These are phyloP conservation scores for Holocentrus rufus DNA, from an alignment of 2,797 vertebrate genomes.

Conservation along the genomic window DNA sequence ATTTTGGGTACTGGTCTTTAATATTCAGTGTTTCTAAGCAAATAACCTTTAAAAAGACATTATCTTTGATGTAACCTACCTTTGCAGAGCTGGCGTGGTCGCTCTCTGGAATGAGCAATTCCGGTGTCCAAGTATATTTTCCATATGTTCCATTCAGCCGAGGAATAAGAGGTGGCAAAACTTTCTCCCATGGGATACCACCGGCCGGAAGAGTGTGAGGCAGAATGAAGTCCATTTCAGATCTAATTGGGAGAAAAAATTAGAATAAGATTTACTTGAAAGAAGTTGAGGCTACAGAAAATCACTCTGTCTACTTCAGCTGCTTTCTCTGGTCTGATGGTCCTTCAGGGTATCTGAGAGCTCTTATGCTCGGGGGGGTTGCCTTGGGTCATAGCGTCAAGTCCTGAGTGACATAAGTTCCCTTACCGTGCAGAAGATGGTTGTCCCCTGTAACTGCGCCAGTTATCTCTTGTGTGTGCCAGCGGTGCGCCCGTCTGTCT, in stretches of 20 bases:
- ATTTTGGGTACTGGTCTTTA: no score
- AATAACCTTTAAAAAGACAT: neutral
- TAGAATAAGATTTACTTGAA: neutral
- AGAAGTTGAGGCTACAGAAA: slow-evolving; percentile 2
- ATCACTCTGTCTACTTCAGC: neutral
- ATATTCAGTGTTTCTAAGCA: neutral
- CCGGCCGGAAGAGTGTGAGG: slow-evolving; percentile 65
- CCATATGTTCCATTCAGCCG: slow-evolving; percentile 73
- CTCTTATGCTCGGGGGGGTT: no score
- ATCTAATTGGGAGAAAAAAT: neutral
- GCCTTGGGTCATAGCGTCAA: neutral
- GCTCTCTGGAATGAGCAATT: slow-evolving; percentile 73
- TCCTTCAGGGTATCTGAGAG: no score
- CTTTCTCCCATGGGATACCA: slow-evolving; percentile 81
- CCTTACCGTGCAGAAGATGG: slow-evolving; percentile 13
- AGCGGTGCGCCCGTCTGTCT: slow-evolving; percentile 32
- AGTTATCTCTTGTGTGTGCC: slow-evolving; percentile 1
- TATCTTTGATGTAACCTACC: slow-evolving; percentile 57
- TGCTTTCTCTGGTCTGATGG: no score
- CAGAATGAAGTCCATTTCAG: slow-evolving; percentile 81
- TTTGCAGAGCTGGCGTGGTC: slow-evolving; percentile 74
- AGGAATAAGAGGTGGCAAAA: slow-evolving; percentile 80
- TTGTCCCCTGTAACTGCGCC: neutral
- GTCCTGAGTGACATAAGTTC: slow-evolving; percentile 12
- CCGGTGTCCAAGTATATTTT: slow-evolving; percentile 72